Conservation (phyloP, 1,140 invertebrate species). For the Papilio xuthus region DNA sequence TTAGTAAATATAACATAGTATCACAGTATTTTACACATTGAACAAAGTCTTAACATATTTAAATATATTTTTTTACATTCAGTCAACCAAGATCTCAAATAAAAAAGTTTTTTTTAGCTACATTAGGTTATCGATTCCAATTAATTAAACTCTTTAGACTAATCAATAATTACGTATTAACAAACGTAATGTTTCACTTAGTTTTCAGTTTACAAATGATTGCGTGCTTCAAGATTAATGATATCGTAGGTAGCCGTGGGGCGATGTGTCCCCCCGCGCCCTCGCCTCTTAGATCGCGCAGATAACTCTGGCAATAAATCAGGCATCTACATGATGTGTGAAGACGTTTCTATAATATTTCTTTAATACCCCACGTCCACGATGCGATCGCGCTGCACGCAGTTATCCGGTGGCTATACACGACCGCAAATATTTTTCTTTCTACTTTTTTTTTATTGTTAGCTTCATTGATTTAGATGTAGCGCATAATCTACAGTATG, state of each 20-base stretch:
- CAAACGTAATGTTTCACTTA: constrained; percentile 47
- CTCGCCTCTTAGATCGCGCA: constrained; percentile 52
- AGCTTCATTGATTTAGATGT: constrained; percentile 16
- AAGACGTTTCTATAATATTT: constrained; percentile 47
- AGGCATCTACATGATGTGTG: constrained; percentile 51
- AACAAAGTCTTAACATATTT: neutral
- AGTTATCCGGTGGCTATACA: constrained; percentile 19
- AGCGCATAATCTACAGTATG: neutral
- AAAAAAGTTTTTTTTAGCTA: neutral
- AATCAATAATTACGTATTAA: constrained; percentile 4
- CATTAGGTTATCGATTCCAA: neutral
- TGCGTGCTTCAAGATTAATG: constrained; percentile 63
- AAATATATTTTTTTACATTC: too few relatives aligned
- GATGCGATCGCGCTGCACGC: constrained; percentile 19
- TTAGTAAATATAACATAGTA: neutral
- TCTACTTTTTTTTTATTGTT: constrained; percentile 13
- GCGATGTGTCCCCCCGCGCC: constrained; percentile 50
- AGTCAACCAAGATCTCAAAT: neutral
- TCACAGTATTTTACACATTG: neutral
- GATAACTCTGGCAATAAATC: constrained; percentile 65
- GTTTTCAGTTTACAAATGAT: constrained; percentile 72
- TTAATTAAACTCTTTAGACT: neutral
- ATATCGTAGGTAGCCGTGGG: constrained; percentile 56
- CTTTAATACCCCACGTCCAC: constrained; percentile 46
- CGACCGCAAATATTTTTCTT: constrained; percentile 24